Conservation (phyloP, 2,113 vertebrate genomes). For the Oxyruncus cristatus region DNA sequence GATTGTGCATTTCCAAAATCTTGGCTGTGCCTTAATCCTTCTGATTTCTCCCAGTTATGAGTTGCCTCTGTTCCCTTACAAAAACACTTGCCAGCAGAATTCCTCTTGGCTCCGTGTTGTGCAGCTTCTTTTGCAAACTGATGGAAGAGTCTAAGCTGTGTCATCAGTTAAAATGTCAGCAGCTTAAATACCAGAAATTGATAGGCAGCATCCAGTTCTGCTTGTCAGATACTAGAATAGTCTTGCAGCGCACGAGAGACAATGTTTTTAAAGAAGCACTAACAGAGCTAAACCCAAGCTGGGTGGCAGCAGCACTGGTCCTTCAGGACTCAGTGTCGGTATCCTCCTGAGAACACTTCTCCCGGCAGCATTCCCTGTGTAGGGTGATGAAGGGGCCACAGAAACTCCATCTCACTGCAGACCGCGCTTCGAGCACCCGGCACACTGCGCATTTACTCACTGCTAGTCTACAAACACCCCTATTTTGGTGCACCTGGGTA, state of each 20-base stretch:
- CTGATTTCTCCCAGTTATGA: not conserved
- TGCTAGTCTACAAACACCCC: not conserved
- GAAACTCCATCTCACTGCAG: not conserved
- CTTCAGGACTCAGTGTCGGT: not conserved
- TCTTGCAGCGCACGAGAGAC: not conserved
- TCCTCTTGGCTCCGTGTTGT: not conserved
- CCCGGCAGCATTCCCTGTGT: not conserved
- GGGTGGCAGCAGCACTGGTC: not conserved
- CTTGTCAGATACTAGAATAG: not conserved
- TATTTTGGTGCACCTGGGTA: fast-evolving
- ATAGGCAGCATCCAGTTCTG: not conserved
- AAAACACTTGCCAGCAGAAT: not conserved
- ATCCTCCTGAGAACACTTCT: not conserved
- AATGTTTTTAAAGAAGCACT: not conserved
- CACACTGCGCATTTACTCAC: not conserved
- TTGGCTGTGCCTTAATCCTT: not conserved
- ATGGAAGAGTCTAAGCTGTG: not conserved
- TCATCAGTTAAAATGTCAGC: conserved; percentile 6
- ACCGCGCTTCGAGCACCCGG: fast-evolving
- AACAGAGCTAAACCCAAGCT: not conserved
- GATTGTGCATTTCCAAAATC: not conserved
- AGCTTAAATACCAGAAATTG: not conserved
- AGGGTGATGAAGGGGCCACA: not conserved
- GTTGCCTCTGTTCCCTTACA: not conserved
- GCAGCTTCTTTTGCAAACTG: not conserved